Conservation (phyloP, 2,888 invertebrate genomes). For the Cacoxenus indagator region DNA sequence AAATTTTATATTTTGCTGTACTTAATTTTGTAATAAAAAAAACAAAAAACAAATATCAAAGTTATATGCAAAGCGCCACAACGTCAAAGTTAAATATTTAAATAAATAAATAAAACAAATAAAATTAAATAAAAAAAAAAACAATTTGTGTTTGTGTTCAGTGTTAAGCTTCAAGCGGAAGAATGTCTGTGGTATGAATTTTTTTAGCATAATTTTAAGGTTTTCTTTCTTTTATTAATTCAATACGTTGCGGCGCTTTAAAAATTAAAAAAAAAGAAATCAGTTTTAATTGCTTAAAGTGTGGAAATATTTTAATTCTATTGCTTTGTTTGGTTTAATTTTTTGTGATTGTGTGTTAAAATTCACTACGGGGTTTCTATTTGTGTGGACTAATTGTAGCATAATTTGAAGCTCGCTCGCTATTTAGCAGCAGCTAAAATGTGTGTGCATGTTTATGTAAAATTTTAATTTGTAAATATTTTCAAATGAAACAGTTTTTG, state of each 20-base stretch:
- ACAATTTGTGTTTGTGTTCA: neutral
- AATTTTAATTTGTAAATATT: neutral
- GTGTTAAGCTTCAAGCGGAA: neutral
- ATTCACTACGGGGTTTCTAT: neutral
- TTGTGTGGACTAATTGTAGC: neutral
- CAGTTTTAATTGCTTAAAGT: neutral
- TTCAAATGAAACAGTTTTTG: neutral
- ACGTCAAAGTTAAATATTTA: neutral
- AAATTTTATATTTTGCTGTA: neutral
- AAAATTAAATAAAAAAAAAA: neutral
- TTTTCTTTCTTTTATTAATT: neutral
- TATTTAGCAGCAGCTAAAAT: neutral
- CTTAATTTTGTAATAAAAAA: neutral
- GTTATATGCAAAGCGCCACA: neutral
- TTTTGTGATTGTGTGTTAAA: neutral
- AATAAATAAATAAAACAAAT: neutral
- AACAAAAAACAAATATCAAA: slow-evolving; percentile 1
- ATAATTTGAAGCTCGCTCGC: neutral
- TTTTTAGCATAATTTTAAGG: neutral
- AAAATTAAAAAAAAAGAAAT: neutral
- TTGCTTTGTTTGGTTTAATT: neutral
- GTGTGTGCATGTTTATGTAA: neutral
- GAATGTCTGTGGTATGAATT: neutral
- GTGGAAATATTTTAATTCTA: neutral
- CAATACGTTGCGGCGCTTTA: slow-evolving; percentile 12